Evolutionary conservation across 1,140 invertebrate species (phyloP), one percentile per base, ranked within the genome.

Genomic region (Drosophila ogumai): DNA sequence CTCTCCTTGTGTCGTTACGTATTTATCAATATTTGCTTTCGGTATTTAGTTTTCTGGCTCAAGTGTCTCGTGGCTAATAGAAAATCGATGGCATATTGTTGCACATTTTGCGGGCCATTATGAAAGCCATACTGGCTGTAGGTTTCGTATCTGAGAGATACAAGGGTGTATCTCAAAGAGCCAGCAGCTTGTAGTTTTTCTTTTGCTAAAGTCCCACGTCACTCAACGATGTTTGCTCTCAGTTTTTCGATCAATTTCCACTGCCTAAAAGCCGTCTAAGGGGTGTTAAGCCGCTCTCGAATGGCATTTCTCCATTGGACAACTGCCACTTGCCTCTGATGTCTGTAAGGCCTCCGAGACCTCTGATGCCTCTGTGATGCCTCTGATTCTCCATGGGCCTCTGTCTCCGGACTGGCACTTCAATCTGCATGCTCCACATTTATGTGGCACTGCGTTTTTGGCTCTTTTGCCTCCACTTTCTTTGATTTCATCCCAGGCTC

Each of bases 391-490:
- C 25, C 46, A 41, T 55, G 46, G 54, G 50, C 19, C 32, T 47
- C 50, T 57, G 47, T 57, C 52, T 59, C 40, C 46, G 46, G 61
- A 38, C 34, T 61, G 79, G 73, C 82, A 87, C 82, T 87, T 87
- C 82, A 87, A 88, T 87, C 80, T 88, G 84, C 76, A 88, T 87
- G 82, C 67, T 65, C 82, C 82, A 88, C 79, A 87, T 88, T 87
- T 79, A 86, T 87, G 82, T 80, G 82, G 69, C 69, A 52, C 50
- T 79, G 79, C 61, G 46, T 88, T 85, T 86, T 76, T 52, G 79
- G 69, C 44, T 80, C 60, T 64, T 59, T 66, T 60, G 61, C 34
- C 72, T 59, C 57, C 59, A 52, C 52, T 54, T 76, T 67, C 73
- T 76, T 76, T 76, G 61, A 58, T 66, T 75, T 69, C 56, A 55